Conservation (phyloP, 2,797 vertebrate genomes). For the Aselliscus stoliczkanus region DNA sequence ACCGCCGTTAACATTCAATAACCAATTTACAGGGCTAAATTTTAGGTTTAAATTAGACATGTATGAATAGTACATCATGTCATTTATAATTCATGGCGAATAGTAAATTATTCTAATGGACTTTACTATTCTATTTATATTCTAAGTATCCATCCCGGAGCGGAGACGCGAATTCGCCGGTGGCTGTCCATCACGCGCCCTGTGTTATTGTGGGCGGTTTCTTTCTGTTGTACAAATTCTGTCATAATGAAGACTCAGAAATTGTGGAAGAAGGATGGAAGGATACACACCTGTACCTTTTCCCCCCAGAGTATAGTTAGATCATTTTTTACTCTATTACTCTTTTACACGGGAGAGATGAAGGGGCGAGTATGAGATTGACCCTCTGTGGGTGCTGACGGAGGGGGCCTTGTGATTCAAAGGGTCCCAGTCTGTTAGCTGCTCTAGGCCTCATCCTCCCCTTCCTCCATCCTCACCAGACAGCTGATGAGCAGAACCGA, state of each 20-base stretch:
- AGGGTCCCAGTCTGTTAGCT: accelerated
- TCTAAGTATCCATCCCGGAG: background rate
- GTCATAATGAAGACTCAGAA: background rate
- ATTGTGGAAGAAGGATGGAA: background rate
- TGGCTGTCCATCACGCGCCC: background rate
- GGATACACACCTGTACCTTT: accelerated
- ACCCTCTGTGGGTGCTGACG: too few relatives aligned
- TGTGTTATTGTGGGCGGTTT: background rate
- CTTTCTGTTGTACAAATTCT: background rate
- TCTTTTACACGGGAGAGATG: background rate
- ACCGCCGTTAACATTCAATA: constrained; percentile 72
- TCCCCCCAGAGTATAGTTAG: too few relatives aligned
- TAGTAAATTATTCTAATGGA: constrained; percentile 41
- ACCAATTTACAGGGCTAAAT: constrained; percentile 62
- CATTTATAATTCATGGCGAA: constrained; percentile 50
- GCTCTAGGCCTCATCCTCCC: background rate
- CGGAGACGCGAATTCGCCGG: background rate
- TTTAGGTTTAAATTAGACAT: background rate
- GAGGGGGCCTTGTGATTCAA: background rate
- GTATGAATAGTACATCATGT: background rate
- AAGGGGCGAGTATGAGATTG: accelerated
- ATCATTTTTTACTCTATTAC: background rate
- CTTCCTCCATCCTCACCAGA: background rate
- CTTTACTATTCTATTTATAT: background rate
- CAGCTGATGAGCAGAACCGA: background rate